phyloP scores from a whole-genome alignment of 2,797 vertebrate species.

The Oryzias dopingdopingensis region DNA sequence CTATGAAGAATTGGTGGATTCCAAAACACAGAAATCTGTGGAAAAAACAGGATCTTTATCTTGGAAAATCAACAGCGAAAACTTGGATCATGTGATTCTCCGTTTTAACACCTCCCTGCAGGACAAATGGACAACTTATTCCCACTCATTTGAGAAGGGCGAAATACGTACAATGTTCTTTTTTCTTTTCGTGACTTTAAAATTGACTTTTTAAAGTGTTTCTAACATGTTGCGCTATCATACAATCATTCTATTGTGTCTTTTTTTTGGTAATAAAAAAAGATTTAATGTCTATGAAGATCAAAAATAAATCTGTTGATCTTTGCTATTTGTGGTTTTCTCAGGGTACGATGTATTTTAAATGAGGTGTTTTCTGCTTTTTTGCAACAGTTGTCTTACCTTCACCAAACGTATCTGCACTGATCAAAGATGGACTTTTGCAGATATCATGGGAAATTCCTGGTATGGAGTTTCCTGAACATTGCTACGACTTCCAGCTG shows the following conservation, averaged over 20 bases:
- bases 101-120: conserved; percentile 31
- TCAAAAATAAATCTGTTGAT: no score
- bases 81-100: fast-evolving
- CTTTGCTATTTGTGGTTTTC: no score
- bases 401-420: conserved; percentile 49
- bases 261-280: no score
- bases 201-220: no score
- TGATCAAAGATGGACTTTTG: conserved; percentile 25
- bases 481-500: conserved; percentile 54
- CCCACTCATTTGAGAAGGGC: fast-evolving
- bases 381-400: conserved; percentile 40
- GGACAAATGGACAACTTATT: conserved; percentile 19
- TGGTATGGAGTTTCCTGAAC: fast-evolving
- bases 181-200: no score
- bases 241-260: no score
- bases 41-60: conserved; percentile 5
- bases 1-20: fast-evolving
- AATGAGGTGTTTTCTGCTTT: conserved; percentile 10
- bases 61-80: fast-evolving
- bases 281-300: no score
- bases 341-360: neutral
- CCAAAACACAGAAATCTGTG: neutral
- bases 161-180: conserved; percentile 38
- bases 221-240: no score
- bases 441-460: conserved; percentile 45